These are phyloP conservation scores for Phthorimaea operculella DNA, from an alignment of 1,140 invertebrate genomes.

Conservation along the genomic window DNA sequence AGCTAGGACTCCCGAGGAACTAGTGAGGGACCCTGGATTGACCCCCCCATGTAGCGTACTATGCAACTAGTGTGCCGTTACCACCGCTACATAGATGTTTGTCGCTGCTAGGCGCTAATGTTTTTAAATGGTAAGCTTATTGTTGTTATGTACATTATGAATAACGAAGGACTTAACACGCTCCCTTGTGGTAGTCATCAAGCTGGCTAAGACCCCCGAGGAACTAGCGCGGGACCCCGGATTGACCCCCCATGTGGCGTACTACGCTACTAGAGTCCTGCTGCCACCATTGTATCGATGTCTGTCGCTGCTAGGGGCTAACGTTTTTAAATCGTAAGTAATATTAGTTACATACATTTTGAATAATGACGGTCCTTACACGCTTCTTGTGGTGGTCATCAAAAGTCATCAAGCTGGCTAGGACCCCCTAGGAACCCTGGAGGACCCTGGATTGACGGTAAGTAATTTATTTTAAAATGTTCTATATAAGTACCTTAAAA, in stretches of 20 bases:
- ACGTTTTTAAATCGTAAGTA: constrained; percentile 83
- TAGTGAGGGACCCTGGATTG: constrained; percentile 76
- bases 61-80: constrained; percentile 90
- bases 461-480: too few species aligned
- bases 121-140: constrained; percentile 83
- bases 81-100: constrained; percentile 92
- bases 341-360: too few species aligned
- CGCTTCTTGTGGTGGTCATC: too few species aligned
- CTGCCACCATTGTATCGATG: constrained; percentile 92
- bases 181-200: too few species aligned
- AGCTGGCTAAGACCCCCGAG: constrained; percentile 81
- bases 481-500: too few species aligned
- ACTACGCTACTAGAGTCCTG: constrained; percentile 93
- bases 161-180: too few species aligned
- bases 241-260: constrained; percentile 83
- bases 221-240: constrained; percentile 78
- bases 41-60: constrained; percentile 89
- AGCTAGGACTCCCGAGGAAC: constrained; percentile 81
- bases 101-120: constrained; percentile 85
- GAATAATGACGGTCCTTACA: too few species aligned
- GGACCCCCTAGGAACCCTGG: too few species aligned
- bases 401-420: too few species aligned
- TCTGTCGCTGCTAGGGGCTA: constrained; percentile 84
- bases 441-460: too few species aligned
- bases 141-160: too few species aligned